Evolutionary conservation across 2,888 invertebrate species (phyloP), one percentile per base, ranked within the genome.

Genomic region (Caenorhabditis becei): DNA sequence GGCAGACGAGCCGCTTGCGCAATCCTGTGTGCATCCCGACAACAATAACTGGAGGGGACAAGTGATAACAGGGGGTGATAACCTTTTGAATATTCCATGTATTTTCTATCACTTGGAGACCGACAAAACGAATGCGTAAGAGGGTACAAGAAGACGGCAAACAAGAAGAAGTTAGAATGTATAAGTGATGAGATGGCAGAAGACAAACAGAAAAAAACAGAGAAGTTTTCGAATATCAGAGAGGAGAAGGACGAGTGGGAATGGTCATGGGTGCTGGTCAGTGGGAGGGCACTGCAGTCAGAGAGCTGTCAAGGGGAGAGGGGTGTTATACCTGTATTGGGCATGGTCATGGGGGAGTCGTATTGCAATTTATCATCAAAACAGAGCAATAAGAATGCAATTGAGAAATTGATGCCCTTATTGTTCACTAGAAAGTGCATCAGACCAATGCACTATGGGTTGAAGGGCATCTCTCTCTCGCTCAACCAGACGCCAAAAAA

Each of bases 161-260:
- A 71, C 62, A 63, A 71, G 63, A 63, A 71, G 63, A 71, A 71
- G 62, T 63, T 62, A 32, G 71, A 62, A 71, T 71, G 71, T 54
- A 71, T 71, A 71, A 71, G 71, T 71, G 71, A 71, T 71, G 54
- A 62, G 70, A 53, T 35, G 44, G 61, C 8, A 2, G 41, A 67
- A 20, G 41, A 58, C 47, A 67, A 47, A 67, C 53, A 47, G 20
- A 58, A 49, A 70, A 51, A 32, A 24, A 28, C 41, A 16, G 3
- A 41, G 41, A 41, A 41, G 2, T 70, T 59, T 71, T 72, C 63
- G 70, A 71, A 71, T 53, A 47, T 28, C 59, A 35, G 28, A 26
- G 37, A 35, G 47, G 41, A 41, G 5, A 3, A 14, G 5, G 41
- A 16, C n/a, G 41, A 41, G 2, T 14, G 32, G 14, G n/a, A 53